phyloP scores from a whole-genome alignment of 2,113 vertebrate species.

The Pristiophorus japonicus region DNA sequence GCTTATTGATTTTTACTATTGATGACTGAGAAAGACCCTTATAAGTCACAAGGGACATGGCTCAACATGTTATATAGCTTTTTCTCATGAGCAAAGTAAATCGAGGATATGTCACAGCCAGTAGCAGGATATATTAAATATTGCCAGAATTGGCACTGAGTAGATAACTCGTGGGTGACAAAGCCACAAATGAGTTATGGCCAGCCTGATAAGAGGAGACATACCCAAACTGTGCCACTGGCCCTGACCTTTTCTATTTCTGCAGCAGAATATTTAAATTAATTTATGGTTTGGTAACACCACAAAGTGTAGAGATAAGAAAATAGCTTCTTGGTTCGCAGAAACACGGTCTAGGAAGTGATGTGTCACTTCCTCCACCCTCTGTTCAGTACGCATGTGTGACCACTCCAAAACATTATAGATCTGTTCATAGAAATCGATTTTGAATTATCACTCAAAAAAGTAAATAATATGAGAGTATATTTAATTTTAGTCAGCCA shows the following conservation, averaged over 20 bases:
- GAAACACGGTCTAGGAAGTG: not conserved
- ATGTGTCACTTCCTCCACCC: slow-evolving; percentile 26
- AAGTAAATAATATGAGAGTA: not conserved
- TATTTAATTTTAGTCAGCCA: not conserved
- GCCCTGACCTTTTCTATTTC: not conserved
- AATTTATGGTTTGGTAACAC: not conserved
- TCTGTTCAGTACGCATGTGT: not conserved
- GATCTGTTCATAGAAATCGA: not conserved
- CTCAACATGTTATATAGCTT: not conserved
- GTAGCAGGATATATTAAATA: not conserved
- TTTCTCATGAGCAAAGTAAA: not conserved
- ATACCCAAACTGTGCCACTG: not conserved
- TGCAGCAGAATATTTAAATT: not conserved
- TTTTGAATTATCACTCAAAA: not conserved
- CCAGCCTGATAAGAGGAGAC: not conserved
- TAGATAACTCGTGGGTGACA: not conserved
- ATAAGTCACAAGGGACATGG: not conserved
- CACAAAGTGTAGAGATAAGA: not conserved
- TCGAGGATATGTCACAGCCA: too few relatives aligned
- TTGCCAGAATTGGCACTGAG: not conserved
- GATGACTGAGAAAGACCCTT: not conserved
- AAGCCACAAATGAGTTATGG: not conserved
- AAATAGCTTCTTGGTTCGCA: not conserved
- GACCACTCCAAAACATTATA: not conserved
- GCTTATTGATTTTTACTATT: not conserved